These are phyloP conservation scores for Ametastegia equiseti DNA, from an alignment of 2,888 invertebrate genomes.

Conservation along the genomic window DNA sequence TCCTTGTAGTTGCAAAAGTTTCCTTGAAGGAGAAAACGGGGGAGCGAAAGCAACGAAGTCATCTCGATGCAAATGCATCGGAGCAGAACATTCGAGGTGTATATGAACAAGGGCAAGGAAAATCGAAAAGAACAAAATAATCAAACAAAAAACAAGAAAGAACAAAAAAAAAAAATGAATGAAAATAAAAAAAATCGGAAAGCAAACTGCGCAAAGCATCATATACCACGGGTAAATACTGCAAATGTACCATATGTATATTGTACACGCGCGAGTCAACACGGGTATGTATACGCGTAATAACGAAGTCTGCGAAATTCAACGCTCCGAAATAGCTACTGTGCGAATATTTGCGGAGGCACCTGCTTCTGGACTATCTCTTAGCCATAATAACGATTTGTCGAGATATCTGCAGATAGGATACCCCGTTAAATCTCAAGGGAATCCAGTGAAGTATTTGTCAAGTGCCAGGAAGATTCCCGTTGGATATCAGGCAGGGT, in stretches of 20 bases:
- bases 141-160: background rate
- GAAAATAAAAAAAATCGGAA: background rate
- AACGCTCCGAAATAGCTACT: background rate
- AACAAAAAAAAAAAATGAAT: background rate
- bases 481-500: background rate
- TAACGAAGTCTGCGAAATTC: background rate
- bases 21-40: constrained; percentile 6
- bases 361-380: background rate
- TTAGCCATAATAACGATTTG: background rate
- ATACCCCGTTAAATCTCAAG: constrained; percentile 17
- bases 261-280: no score
- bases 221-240: no score
- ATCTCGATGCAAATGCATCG: constrained; percentile 44
- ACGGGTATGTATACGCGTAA: background rate
- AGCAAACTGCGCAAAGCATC: background rate
- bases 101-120: background rate
- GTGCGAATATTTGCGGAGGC: background rate
- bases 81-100: background rate
- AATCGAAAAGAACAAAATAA: background rate
- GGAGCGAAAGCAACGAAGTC: constrained; percentile 30
- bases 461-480: background rate
- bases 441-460: constrained; percentile 22
- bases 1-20: constrained; percentile 24
- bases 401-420: background rate
- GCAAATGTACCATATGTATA: background rate